Evolutionary conservation across 2,113 vertebrate species (phyloP).

Genomic region (Macaca mulatta): DNA sequence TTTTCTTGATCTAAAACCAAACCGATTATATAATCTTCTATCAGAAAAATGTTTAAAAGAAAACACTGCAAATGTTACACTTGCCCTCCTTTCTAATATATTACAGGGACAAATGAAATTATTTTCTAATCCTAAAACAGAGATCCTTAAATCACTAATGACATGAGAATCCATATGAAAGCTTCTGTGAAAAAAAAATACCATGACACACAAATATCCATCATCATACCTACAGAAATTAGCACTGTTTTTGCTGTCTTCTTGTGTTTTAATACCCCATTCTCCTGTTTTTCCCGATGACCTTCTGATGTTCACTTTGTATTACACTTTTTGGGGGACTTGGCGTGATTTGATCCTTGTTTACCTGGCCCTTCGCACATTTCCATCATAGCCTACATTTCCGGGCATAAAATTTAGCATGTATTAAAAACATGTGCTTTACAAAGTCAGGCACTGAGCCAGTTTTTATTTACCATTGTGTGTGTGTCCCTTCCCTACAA

Average conservation of each 20-base stretch:
- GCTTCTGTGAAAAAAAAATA: constrained; percentile 26
- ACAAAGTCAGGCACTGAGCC: not conserved
- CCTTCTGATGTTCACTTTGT: not conserved
- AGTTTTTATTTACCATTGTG: not conserved
- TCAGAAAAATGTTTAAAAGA: constrained; percentile 13
- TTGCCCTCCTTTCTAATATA: not conserved
- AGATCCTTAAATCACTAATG: constrained; percentile 12
- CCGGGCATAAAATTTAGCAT: not conserved
- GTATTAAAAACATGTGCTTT: not conserved
- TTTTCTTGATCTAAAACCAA: constrained; percentile 33
- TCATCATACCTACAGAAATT: not conserved
- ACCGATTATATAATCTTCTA: not conserved
- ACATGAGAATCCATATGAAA: not conserved
- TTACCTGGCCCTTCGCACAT: not conserved
- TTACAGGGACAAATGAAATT: not conserved
- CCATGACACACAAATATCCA: not conserved
- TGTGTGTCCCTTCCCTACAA: not conserved
- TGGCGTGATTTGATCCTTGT: not conserved
- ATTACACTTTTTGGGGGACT: not conserved
- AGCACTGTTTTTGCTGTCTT: not conserved
- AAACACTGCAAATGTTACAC: constrained; percentile 3
- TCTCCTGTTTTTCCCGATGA: not conserved
- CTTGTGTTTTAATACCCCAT: not conserved
- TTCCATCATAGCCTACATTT: not conserved
- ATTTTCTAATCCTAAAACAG: constrained; percentile 28